These are phyloP conservation scores for Centruroides vittatus DNA, from an alignment of 1,140 invertebrate species.

Conservation along the genomic window DNA sequence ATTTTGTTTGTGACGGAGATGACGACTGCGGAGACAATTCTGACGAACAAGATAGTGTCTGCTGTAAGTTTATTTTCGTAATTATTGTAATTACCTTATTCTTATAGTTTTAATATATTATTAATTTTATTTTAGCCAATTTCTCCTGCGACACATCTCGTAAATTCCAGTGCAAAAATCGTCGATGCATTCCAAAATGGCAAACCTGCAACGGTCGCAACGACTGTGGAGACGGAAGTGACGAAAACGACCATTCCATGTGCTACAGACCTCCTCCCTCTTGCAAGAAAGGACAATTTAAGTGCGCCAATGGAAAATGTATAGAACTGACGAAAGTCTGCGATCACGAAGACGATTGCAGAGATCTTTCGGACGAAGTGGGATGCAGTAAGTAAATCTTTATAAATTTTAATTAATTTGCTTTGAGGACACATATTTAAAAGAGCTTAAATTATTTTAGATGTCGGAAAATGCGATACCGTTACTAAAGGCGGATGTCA, in stretches of 20 bases:
- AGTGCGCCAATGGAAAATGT: slow-evolving; percentile 84
- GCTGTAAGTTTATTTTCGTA: slow-evolving; percentile 31
- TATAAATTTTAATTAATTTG: no score
- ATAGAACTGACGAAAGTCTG: slow-evolving; percentile 64
- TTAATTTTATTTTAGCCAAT: neutral
- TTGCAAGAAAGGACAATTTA: slow-evolving; percentile 65
- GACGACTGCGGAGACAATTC: slow-evolving; percentile 83
- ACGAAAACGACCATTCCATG: slow-evolving; percentile 87
- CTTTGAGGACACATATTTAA: neutral
- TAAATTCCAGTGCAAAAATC: slow-evolving; percentile 82
- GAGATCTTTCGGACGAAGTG: slow-evolving; percentile 34
- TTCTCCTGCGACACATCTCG: slow-evolving; percentile 21
- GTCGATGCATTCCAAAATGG: slow-evolving; percentile 63
- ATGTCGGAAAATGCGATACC: slow-evolving; percentile 54
- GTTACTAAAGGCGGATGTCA: slow-evolving; percentile 73
- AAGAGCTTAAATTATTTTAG: slow-evolving; percentile 19
- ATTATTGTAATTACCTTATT: neutral
- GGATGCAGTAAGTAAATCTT: neutral
- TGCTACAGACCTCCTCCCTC: slow-evolving; percentile 47
- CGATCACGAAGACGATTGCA: slow-evolving; percentile 67
- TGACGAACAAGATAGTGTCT: slow-evolving; percentile 66
- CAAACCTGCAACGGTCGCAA: slow-evolving; percentile 72
- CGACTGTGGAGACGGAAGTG: slow-evolving; percentile 80
- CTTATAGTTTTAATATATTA: neutral
- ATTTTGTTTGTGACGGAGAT: slow-evolving; percentile 72